Evolutionary conservation across 92 coral and sea anemone genomes (phyloP).

Genomic region (Ricordea florida): DNA sequence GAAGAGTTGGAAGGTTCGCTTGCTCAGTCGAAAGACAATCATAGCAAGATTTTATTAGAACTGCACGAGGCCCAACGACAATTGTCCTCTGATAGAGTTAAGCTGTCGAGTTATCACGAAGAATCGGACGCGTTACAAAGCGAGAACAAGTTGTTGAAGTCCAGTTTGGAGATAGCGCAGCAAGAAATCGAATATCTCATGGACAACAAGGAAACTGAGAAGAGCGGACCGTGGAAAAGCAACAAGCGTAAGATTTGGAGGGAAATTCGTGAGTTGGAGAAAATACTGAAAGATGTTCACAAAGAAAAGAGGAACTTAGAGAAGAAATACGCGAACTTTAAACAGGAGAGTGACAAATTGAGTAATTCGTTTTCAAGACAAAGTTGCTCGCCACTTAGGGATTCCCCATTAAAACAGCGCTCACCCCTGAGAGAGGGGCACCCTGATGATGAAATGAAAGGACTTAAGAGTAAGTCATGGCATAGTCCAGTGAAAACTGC

Average conservation of each 20-base stretch:
- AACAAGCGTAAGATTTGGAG: slow-evolving; percentile 88
- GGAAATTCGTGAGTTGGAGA: slow-evolving; percentile 94
- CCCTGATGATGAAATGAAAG: background rate
- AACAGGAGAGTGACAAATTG: slow-evolving; percentile 67
- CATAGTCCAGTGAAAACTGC: slow-evolving; percentile 13
- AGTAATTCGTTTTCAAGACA: slow-evolving; percentile 46
- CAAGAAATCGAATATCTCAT: slow-evolving; percentile 77
- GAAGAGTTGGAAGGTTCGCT: slow-evolving; percentile 75
- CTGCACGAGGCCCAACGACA: slow-evolving; percentile 83
- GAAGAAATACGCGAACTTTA: slow-evolving; percentile 85
- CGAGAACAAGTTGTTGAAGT: slow-evolving; percentile 71
- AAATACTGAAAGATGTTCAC: slow-evolving; percentile 89
- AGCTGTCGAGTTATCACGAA: slow-evolving; percentile 72
- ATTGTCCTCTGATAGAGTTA: slow-evolving; percentile 78
- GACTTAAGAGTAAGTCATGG: slow-evolving; percentile 34
- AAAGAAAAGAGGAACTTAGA: slow-evolving; percentile 89
- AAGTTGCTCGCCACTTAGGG: slow-evolving; percentile 8
- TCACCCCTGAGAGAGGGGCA: background rate
- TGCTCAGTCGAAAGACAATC: slow-evolving; percentile 65
- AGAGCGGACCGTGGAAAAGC: slow-evolving; percentile 71
- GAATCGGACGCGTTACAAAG: slow-evolving; percentile 72
- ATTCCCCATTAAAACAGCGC: slow-evolving; percentile 3
- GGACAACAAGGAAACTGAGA: slow-evolving; percentile 53
- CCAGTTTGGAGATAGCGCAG: slow-evolving; percentile 80
- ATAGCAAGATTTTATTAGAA: slow-evolving; percentile 74